phyloP scores from a whole-genome alignment of 2,888 invertebrate species.

The Lepidochrysops patricia region DNA sequence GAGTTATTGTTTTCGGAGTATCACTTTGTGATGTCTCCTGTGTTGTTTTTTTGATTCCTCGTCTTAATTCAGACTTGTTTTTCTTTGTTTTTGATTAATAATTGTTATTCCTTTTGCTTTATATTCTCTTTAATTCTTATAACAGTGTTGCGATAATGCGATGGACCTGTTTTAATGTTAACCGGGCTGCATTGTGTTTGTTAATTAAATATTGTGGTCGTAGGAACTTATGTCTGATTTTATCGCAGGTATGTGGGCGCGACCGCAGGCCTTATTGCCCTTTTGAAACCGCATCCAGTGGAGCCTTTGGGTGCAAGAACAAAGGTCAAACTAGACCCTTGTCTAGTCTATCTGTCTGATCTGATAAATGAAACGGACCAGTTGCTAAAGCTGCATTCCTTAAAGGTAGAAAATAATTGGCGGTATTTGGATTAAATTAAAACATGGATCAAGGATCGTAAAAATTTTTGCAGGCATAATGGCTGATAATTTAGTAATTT shows the following conservation, averaged over 20 bases:
- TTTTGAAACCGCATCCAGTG: background rate
- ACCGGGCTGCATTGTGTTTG: conserved; percentile 1
- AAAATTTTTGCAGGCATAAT: too few relatives aligned
- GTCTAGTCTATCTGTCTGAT: background rate
- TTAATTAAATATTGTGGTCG: conserved; percentile 22
- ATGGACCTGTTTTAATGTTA: conserved; percentile 16
- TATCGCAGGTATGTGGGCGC: conserved; percentile 36
- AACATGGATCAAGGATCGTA: too few relatives aligned
- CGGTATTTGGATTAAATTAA: background rate
- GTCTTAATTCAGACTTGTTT: background rate
- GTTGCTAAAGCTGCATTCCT: background rate
- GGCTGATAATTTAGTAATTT: too few relatives aligned
- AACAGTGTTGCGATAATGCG: background rate
- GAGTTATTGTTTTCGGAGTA: background rate
- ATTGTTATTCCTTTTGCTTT: background rate
- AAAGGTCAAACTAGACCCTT: background rate
- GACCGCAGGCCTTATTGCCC: conserved; percentile 27
- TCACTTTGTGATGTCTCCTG: background rate
- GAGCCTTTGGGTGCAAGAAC: background rate
- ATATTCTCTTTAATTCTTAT: conserved; percentile 11
- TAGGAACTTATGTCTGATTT: conserved; percentile 25
- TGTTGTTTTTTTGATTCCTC: background rate
- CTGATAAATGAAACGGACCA: background rate
- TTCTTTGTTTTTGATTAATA: too few relatives aligned
- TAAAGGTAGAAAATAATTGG: background rate